phyloP scores from a whole-genome alignment of 2,113 vertebrate genomes.

The Pluvianellus socialis region DNA sequence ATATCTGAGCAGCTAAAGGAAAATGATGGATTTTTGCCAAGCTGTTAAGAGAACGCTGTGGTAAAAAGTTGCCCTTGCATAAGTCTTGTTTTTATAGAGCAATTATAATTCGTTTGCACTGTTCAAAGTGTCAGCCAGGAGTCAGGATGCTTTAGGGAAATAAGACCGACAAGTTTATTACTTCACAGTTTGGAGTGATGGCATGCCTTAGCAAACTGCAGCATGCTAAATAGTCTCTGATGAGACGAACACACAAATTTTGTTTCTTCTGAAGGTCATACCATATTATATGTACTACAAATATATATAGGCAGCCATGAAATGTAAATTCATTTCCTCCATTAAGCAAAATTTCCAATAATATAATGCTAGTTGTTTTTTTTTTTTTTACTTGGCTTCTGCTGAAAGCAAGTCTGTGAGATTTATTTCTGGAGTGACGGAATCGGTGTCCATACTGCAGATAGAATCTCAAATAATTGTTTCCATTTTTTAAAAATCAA shows the following conservation, averaged over 20 bases:
- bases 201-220: not conserved
- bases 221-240: not conserved
- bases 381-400: not conserved
- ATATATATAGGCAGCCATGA: not conserved
- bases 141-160: slow-evolving; percentile 13
- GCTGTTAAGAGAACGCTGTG: not conserved
- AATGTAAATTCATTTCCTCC: not conserved
- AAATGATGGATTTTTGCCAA: not conserved
- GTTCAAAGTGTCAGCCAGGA: slow-evolving; percentile 4
- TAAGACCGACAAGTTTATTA: not conserved
- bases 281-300: not conserved
- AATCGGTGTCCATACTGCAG: not conserved
- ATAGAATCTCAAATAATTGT: not conserved
- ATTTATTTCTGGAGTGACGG: not conserved
- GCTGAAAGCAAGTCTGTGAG: not conserved
- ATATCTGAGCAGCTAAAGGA: not conserved
- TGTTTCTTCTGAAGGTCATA: slow-evolving; percentile 4
- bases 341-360: not conserved
- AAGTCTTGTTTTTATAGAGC: not conserved
- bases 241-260: not conserved
- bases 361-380: not conserved
- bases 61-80: not conserved
- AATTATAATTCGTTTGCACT: not conserved
- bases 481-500: not conserved
- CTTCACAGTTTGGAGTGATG: not conserved